Evolutionary conservation across 2,113 vertebrate species (phyloP), one percentile per base, ranked within the genome.

Genomic region (Cichladusa arquata): DNA sequence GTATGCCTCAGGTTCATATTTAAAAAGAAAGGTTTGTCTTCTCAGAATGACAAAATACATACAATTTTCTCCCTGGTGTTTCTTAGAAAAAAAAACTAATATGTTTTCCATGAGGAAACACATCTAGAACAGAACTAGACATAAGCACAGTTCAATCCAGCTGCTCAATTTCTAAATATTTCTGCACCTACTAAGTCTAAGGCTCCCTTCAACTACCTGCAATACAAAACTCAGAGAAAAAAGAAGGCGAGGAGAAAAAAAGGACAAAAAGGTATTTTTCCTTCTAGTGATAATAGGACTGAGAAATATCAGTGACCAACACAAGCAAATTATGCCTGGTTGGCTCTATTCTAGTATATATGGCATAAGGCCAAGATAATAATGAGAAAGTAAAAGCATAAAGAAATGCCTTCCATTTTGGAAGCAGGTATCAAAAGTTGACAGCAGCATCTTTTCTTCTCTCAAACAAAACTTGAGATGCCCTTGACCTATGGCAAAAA

Each of bases 11-110:
- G 47, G 56, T 17, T 76, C 71, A 9, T 58, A 42, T 56, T 65
- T 50, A 6, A 42, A 66, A 90, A 82, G 26, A 81, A 83, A 44
- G 16, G 33, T 45, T 71, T 81, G 34, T 86, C 50, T 61, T 74
- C 69, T 89, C 57, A 72, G 53, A 79, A 85, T n/a, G 78, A 76
- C 45, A 82, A 62, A 87, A 91, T 8, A 65, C 20, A 51, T 57
- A 57, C n/a, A 36, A 33, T 70, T 94, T 86, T 5, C 23, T 93
- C 45, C 42, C 25, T 40, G 33, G 6, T 57, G 9, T 66, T 85
- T 69, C 74, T 61, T n/a, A 81, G 69, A 54, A 77, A 81, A 67
- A 86, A 38, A 31, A 72, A 26, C 14, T 19, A 76, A 60, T 11
- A 65, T 9, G 28, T 72, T 76, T 48, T 69, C 25, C 31, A 72